phyloP scores from a whole-genome alignment of 2,797 vertebrate species.

The Nasua narica region DNA sequence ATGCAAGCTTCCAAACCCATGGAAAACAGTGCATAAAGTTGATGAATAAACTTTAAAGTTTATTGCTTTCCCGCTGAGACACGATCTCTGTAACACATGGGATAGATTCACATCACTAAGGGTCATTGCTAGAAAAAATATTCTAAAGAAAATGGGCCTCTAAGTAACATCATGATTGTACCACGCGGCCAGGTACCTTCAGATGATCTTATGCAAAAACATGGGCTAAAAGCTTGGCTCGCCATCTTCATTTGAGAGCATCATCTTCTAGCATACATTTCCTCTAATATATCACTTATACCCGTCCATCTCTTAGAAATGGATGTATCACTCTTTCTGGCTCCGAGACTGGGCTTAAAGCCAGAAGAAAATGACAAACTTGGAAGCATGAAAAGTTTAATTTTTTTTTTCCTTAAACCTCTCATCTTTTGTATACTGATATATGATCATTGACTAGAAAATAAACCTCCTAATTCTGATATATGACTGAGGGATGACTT shows the following conservation, averaged over 20 bases:
- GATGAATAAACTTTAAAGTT: background rate
- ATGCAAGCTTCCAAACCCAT: background rate
- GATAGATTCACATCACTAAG: background rate
- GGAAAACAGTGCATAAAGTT: background rate
- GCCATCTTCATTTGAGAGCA: background rate
- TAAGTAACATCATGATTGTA: background rate
- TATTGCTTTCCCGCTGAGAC: background rate
- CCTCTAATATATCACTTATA: background rate
- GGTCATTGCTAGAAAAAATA: background rate
- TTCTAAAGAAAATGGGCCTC: background rate
- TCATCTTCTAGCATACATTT: background rate
- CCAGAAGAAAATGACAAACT: conserved; percentile 61
- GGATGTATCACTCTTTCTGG: background rate
- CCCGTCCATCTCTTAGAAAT: background rate
- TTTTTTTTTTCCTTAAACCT: conserved; percentile 32
- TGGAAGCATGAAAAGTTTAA: conserved; percentile 33
- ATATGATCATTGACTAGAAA: conserved; percentile 47
- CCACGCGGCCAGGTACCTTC: background rate
- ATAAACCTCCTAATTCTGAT: conserved; percentile 24
- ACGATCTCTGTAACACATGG: background rate
- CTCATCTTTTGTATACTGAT: conserved; percentile 37
- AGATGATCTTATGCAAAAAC: background rate
- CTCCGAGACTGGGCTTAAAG: conserved; percentile 39
- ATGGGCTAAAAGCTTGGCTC: background rate
- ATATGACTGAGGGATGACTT: background rate